These are phyloP conservation scores for Caenorhabditis sp. DNA, from an alignment of 2,888 invertebrate species.

Conservation along the genomic window DNA sequence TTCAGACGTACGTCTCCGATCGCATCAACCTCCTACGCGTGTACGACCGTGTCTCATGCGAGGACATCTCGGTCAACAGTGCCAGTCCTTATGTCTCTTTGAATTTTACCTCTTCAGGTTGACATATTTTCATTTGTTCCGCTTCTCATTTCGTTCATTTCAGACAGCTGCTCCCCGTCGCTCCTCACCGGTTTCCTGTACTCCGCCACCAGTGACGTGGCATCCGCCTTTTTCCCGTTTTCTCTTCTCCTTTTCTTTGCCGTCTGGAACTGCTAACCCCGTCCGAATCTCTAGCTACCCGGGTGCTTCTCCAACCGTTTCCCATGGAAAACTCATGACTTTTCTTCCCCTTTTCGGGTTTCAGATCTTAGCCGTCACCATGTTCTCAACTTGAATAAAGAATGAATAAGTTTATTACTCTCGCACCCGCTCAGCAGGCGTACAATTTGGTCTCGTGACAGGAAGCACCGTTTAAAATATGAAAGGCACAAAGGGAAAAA, in stretches of 20 bases:
- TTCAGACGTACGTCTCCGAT: constrained; percentile 53
- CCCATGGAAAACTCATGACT: constrained; percentile 1
- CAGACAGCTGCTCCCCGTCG: constrained; percentile 55
- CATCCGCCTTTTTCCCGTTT: neutral
- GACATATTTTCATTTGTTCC: neutral
- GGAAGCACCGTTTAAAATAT: constrained; percentile 36
- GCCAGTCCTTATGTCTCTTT: constrained; percentile 46
- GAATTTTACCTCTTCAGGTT: constrained; percentile 57
- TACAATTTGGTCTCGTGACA: constrained; percentile 23
- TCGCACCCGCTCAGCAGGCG: constrained; percentile 35
- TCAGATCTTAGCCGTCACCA: constrained; percentile 4
- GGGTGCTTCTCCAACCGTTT: neutral
- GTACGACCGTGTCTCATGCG: constrained; percentile 60
- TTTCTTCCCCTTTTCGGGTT: constrained; percentile 6
- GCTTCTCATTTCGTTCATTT: neutral
- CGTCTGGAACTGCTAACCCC: neutral
- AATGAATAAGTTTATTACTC: neutral
- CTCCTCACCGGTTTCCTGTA: constrained; percentile 60
- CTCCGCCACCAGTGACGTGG: constrained; percentile 31
- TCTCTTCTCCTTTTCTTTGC: neutral
- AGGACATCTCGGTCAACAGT: constrained; percentile 51
- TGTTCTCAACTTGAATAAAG: constrained; percentile 7
- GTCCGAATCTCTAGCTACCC: neutral
- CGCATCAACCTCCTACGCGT: constrained; percentile 51
- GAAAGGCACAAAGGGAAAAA: constrained; percentile 28